These are phyloP conservation scores for Steinernema carpocapsae DNA, from an alignment of 2,888 invertebrate species.

Conservation along the genomic window DNA sequence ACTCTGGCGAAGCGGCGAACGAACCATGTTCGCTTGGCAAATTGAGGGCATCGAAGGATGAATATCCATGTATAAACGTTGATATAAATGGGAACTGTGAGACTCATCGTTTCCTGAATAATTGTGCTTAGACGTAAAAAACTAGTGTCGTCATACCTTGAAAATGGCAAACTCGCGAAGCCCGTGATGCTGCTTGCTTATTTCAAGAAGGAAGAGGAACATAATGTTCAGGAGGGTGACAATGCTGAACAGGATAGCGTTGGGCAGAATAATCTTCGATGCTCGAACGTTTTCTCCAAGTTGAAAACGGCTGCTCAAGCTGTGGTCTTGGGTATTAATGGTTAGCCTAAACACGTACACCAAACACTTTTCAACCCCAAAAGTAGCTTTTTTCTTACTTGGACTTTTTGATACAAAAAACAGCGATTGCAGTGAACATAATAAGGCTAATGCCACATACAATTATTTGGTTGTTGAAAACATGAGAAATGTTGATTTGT, in stretches of 20 bases:
- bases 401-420: background rate
- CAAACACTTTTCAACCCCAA: too few relatives aligned
- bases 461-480: constrained; percentile 26
- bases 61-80: constrained; percentile 24
- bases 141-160: background rate
- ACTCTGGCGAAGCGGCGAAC: background rate
- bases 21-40: constrained; percentile 6
- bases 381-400: too few relatives aligned
- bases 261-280: constrained; percentile 18
- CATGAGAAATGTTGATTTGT: background rate
- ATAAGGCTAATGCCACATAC: background rate
- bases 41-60: constrained; percentile 24
- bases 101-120: constrained; percentile 26
- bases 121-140: background rate
- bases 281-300: constrained; percentile 19
- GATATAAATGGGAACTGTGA: constrained; percentile 19
- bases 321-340: constrained; percentile 3
- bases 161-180: constrained; percentile 8
- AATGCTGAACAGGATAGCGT: constrained; percentile 22
- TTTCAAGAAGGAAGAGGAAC: constrained; percentile 1
- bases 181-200: background rate
- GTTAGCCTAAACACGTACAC: constrained; percentile 11
- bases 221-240: constrained; percentile 18
- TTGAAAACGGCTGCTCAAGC: constrained; percentile 18
- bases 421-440: background rate